These are phyloP conservation scores for Erythrolamprus reginae DNA, from an alignment of 2,113 vertebrate species.

Conservation along the genomic window DNA sequence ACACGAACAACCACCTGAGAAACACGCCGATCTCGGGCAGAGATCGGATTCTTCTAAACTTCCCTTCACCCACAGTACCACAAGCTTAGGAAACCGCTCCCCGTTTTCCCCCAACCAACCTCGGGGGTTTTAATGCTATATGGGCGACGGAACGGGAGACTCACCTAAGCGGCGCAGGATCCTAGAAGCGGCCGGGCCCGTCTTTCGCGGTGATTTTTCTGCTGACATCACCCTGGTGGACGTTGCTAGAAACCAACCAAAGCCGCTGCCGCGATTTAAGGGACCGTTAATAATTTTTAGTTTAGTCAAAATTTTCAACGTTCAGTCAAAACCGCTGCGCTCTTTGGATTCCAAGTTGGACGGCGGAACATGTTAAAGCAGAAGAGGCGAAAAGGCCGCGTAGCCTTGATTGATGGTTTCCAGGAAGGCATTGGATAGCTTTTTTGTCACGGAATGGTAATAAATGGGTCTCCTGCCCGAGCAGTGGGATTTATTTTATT, in stretches of 20 bases:
- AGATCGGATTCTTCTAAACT: not conserved
- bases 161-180: not conserved
- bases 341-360: not conserved
- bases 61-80: not conserved
- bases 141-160: not conserved
- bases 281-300: slow-evolving; percentile 34
- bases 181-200: not conserved
- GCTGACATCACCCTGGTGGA: not conserved
- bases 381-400: too few species aligned
- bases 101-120: not conserved
- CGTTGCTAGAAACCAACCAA: slow-evolving; percentile 27
- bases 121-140: not conserved
- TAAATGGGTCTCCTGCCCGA: not conserved
- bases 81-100: not conserved
- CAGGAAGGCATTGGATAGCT: not conserved
- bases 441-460: not conserved
- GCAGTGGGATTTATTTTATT: too few species aligned
- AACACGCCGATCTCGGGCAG: not conserved
- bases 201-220: slow-evolving; percentile 6
- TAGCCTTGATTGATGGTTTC: not conserved
- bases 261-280: not conserved
- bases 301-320: not conserved
- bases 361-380: not conserved
- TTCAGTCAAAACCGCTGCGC: not conserved
- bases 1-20: not conserved